Evolutionary conservation across 2,797 vertebrate genomes (phyloP).

Genomic region (Dipus sagitta): DNA sequence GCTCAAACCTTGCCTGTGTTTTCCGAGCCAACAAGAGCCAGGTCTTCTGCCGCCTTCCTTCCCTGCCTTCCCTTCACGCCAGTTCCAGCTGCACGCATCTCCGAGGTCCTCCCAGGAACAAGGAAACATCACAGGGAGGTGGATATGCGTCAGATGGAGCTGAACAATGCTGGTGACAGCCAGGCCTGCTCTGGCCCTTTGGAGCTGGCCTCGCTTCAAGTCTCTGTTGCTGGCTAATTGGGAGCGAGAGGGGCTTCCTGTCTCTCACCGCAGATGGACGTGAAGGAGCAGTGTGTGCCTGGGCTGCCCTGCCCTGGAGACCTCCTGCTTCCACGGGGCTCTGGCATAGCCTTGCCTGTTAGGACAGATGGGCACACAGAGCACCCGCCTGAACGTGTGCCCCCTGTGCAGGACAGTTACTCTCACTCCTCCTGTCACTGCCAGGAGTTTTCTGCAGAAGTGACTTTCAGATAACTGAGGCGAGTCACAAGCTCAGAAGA

Average conservation of each 20-base stretch:
- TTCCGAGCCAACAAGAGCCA: neutral
- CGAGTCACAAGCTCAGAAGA: neutral
- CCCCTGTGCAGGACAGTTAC: neutral
- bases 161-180: conserved; percentile 79
- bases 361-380: conserved; percentile 62
- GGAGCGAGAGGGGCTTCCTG: conserved; percentile 74
- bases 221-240: conserved; percentile 77
- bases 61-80: neutral
- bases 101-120: conserved; percentile 48
- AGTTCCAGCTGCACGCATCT: conserved; percentile 62
- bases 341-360: neutral
- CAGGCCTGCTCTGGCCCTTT: conserved; percentile 70
- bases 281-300: conserved; percentile 20
- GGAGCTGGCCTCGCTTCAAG: conserved; percentile 74
- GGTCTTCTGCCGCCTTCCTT: conserved; percentile 14
- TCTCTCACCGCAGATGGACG: conserved; percentile 52
- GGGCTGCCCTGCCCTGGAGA: conserved; percentile 22
- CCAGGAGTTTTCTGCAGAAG: conserved; percentile 30
- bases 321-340: conserved; percentile 49
- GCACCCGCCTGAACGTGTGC: neutral
- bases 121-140: conserved; percentile 71
- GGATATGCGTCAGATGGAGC: conserved; percentile 81
- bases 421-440: neutral
- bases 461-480: conserved; percentile 32
- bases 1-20: conserved; percentile 24